These are phyloP conservation scores for Pseudochirops cupreus DNA, from an alignment of 2,797 vertebrate genomes.

Conservation along the genomic window DNA sequence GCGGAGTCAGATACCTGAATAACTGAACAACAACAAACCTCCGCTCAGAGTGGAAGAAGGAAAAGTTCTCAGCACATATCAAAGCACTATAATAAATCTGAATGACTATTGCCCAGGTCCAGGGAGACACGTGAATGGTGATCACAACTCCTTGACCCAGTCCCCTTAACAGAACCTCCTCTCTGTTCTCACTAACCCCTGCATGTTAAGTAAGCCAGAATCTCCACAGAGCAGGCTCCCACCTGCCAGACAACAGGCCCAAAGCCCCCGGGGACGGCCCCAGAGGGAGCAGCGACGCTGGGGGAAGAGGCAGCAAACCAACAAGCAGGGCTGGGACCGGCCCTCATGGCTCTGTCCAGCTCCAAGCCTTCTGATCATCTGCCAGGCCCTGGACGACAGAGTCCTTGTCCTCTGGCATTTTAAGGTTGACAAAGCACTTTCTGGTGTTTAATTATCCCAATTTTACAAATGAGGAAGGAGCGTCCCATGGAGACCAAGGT, in stretches of 20 bases:
- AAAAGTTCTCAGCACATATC: not conserved
- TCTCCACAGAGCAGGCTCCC: not conserved
- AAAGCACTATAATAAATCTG: not conserved
- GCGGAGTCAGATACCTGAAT: too few relatives aligned
- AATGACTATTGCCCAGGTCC: not conserved
- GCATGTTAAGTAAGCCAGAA: not conserved
- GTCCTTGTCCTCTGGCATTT: too few relatives aligned
- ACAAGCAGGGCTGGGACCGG: not conserved
- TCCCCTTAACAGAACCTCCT: too few relatives aligned
- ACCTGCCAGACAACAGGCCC: too few relatives aligned
- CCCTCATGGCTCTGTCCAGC: not conserved
- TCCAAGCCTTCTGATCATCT: too few relatives aligned
- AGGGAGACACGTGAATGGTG: not conserved
- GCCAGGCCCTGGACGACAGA: not conserved
- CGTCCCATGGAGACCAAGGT: accelerated
- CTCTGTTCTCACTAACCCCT: not conserved
- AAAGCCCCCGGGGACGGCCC: not conserved
- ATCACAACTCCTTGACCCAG: too few relatives aligned
- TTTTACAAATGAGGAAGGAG: not conserved
- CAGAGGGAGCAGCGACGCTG: not conserved
- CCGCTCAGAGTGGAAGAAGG: too few relatives aligned
- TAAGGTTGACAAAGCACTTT: not conserved
- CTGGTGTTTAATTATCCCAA: not conserved
- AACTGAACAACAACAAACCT: not conserved
- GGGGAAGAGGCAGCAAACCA: not conserved